Evolutionary conservation across 2,113 vertebrate genomes (phyloP).

Genomic region (Macquaria australasica): DNA sequence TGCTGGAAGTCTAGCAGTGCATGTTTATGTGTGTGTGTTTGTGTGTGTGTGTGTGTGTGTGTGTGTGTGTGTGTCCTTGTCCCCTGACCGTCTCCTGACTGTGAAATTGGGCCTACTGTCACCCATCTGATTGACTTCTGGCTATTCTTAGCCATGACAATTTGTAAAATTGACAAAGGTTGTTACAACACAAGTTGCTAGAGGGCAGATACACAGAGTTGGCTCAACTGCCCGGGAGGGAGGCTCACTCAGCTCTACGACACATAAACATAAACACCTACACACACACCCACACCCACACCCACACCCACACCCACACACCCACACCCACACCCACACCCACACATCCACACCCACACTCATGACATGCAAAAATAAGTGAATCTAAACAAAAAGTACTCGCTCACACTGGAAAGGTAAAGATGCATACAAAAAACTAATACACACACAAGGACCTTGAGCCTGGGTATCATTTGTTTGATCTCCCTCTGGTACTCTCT

Average conservation of each 20-base stretch:
- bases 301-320: no score
- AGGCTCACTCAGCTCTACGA: slow-evolving; percentile 30
- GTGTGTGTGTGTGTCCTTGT: slow-evolving; percentile 34
- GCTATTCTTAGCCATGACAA: slow-evolving; percentile 70
- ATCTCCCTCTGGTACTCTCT: slow-evolving; percentile 39
- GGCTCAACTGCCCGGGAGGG: slow-evolving; percentile 36
- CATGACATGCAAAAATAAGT: slow-evolving; percentile 5
- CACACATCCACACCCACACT: slow-evolving; percentile 3
- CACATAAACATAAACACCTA: background rate
- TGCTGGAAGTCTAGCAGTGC: background rate
- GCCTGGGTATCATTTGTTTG: slow-evolving; percentile 53
- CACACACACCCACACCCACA: no score
- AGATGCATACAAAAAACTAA: background rate
- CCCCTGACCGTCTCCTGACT: slow-evolving; percentile 36
- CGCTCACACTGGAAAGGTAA: slow-evolving; percentile 8
- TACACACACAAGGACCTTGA: slow-evolving; percentile 51
- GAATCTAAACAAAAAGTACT: background rate
- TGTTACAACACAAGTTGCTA: slow-evolving; percentile 62
- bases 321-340: slow-evolving; percentile 3
- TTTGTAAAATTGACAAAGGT: slow-evolving; percentile 73
- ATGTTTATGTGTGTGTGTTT: slow-evolving; percentile 9
- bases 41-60: slow-evolving; percentile 7
- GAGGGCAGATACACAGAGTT: slow-evolving; percentile 47
- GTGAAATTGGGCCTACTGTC: slow-evolving; percentile 54
- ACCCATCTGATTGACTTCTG: slow-evolving; percentile 66